Evolutionary conservation across 2,113 vertebrate genomes (phyloP).

Genomic region (Tiliqua scincoides): DNA sequence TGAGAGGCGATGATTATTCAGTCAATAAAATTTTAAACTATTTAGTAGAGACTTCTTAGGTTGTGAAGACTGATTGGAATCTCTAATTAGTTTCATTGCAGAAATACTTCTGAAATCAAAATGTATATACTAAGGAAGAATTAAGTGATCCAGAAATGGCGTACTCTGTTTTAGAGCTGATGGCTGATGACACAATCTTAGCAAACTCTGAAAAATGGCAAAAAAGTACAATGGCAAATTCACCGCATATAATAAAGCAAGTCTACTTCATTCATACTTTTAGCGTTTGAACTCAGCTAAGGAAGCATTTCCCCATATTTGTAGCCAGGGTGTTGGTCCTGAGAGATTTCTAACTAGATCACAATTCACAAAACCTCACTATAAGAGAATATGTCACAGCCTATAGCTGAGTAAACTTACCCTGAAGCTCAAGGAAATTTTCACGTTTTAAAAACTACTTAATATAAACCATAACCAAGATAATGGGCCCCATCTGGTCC

Average conservation of each 20-base stretch:
- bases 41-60: slow-evolving; percentile 49
- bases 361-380: no score
- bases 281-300: neutral
- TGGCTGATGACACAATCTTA: neutral
- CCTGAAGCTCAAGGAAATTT: no score
- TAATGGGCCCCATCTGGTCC: no score
- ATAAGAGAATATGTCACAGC: no score
- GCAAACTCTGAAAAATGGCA: neutral
- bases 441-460: no score
- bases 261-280: neutral
- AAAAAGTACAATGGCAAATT: neutral
- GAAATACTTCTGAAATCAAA: slow-evolving; percentile 45
- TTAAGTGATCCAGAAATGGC: slow-evolving; percentile 33
- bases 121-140: neutral
- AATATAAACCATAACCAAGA: no score
- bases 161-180: neutral
- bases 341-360: no score
- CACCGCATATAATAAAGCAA: accelerated
- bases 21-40: slow-evolving; percentile 56
- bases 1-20: slow-evolving; percentile 58
- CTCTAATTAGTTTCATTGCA: slow-evolving; percentile 24
- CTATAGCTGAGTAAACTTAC: no score
- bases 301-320: neutral
- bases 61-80: slow-evolving; percentile 36
- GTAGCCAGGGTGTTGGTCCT: neutral